A percentile compares a stretch with the other conserved stretches of the same genome.
Conservation (phyloP, 2,113 vertebrate species). For the Heliornis fulica region DNA sequence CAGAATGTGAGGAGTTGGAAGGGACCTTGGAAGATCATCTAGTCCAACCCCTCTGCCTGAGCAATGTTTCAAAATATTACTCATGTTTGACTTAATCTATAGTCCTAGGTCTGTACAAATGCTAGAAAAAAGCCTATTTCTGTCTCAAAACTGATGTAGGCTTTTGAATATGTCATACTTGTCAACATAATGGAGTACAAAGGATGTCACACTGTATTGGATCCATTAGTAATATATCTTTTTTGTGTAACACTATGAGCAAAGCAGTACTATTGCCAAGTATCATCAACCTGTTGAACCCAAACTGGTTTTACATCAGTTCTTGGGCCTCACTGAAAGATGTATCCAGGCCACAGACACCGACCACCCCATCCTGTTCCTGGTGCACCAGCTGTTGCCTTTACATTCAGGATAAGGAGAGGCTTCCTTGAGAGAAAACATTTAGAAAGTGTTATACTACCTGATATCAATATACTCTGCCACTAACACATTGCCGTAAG, state of each 20-base stretch:
- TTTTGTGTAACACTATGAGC: background rate
- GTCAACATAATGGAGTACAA: background rate
- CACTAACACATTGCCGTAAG: background rate
- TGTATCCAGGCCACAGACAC: background rate
- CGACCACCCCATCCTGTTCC: background rate
- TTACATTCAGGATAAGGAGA: background rate
- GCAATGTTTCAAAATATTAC: background rate
- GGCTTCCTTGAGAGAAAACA: background rate
- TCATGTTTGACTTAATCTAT: background rate
- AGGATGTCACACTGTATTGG: background rate
- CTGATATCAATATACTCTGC: background rate
- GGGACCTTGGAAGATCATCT: too few relatives aligned
- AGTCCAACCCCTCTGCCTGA: too few relatives aligned
- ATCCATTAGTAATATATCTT: background rate
- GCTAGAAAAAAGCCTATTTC: background rate
- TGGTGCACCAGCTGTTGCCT: background rate
- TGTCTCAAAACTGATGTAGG: background rate
- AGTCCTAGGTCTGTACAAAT: background rate
- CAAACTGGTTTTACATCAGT: fast-evolving
- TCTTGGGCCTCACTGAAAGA: background rate
- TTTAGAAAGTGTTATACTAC: background rate
- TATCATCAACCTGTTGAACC: background rate
- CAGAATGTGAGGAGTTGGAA: too few relatives aligned
- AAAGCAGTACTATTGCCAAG: background rate
- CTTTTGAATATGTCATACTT: background rate